Base-by-base conservation (phyloP, 2,888 invertebrate species). In the Reticulitermes lucifugus region DNA sequence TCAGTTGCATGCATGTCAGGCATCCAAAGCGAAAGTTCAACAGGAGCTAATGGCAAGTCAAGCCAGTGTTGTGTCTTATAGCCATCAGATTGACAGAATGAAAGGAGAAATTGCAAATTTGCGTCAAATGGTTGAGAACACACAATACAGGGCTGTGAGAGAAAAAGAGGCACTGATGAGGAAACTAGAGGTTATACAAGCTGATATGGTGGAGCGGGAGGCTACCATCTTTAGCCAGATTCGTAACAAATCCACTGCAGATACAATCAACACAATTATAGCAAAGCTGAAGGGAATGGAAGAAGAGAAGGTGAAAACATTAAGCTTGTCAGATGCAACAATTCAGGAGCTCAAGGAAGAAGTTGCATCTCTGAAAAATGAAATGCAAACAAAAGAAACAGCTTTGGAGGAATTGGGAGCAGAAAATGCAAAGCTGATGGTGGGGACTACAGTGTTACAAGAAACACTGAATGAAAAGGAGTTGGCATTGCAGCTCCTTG, bases 161-260 rank as follows among this genome's bases (percentile, higher is more conserved):
- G 92, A 92, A 86, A 92, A 92, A 88, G 91, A 91, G 87, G 87
- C 89, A 35, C 88, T 92, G 60, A 90, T 91, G 84, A 89, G 90
- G 70, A 91, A 91, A 87, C 87, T 92, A 85, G 91, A 92, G 88
- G 89, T 89, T 14, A 91, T 92, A 83, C 90, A 91, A 88, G 89
- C 90, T n/a, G 91, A 92, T 86, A 91, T 92, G 91, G 88, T 91
- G 88, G 91, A 91, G 83, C 88, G 92, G 9, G 92, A 92, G 87
- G 90, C 91, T 29, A 55, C 83, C 1, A 89, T 90, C 10, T 90
- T 91, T 86, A 89, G 90, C 79, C 91, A 91, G 87, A 88, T 89
- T 59, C 90, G 91, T 87, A 89, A 90, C 85, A 89, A 89, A 59
- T 88, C 89, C 75, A 88, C 89, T 14, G 90, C 90, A 84, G 89